Evolutionary conservation across 2,113 vertebrate genomes (phyloP), one percentile per base, ranked within the genome.

Genomic region (Trematocara zebra): DNA sequence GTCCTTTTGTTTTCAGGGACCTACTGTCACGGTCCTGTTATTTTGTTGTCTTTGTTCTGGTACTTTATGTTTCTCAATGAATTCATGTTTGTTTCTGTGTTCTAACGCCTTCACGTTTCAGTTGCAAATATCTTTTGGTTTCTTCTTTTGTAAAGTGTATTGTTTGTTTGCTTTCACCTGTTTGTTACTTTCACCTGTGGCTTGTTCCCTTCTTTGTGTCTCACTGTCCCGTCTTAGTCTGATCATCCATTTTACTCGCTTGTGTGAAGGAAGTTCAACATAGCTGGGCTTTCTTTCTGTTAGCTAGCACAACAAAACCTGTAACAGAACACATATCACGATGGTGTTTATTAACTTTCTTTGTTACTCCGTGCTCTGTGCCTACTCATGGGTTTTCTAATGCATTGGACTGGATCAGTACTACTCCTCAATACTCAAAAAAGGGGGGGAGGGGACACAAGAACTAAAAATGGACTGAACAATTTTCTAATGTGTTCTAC

Each of bases 181-280:
- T 74, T 49, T 10, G 42, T 74, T 74, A 47, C 69, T 49, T 49
- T 74, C 42, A 31, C 69, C 42, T 74, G 69, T 49, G 9, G 8
- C 42, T 31, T 18, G 67, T 35, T 37, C 33, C 10, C 10, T n/a
- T n/a, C 31, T n/a, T 64, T 64, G 59, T 64, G 17, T 37, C 59
- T n/a, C 10, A 35, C 18, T 64, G 33, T 35, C 31, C 17, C 10
- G 6, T 64, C 10, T 37, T 64, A 64, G 59, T 7, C 31, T 64
- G 31, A 64, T 64, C 59, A 64, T 64, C 9, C 31, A n/a, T 64
- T 64, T 64, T 64, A 64, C 57, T 64, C 59, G 5, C 31, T 33
- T 35, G 28, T 33, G 15, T 17, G 28, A 33, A 61, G 28, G 8
- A 35, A 61, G 57, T 61, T 33, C 28, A 35, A 61, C 15, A 35